phyloP scores from a whole-genome alignment of 2,113 vertebrate species.

The Paramormyrops kingsleyae region DNA sequence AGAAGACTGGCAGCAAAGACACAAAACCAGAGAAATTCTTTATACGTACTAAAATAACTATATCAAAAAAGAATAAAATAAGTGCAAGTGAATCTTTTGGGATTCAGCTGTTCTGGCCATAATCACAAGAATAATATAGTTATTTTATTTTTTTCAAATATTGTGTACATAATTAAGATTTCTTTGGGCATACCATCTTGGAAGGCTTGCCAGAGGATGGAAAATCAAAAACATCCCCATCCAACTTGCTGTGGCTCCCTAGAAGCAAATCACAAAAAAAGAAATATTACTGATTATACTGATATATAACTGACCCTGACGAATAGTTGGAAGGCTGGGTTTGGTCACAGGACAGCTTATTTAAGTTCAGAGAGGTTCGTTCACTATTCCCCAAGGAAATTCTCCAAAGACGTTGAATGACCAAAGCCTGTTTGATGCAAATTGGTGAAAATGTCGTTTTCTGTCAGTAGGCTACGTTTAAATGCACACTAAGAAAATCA shows the following conservation, averaged over 20 bases:
- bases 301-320: neutral
- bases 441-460: neutral
- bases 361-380: neutral
- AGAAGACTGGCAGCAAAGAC: constrained; percentile 47
- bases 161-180: neutral
- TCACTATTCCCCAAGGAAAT: neutral
- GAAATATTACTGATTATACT: neutral
- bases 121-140: neutral
- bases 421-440: neutral
- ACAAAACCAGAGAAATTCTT: neutral
- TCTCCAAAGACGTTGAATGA: neutral
- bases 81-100: neutral
- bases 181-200: neutral
- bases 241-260: neutral
- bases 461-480: neutral
- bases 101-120: neutral
- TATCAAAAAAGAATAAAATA: neutral
- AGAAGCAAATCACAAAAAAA: constrained; percentile 22
- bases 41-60: neutral
- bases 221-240: constrained; percentile 40
- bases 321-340: neutral
- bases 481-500: too few relatives aligned
- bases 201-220: constrained; percentile 13
- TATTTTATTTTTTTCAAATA: neutral
- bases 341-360: neutral